Base-by-base conservation (phyloP, 2,888 invertebrate species). In the Pantelozetes paolii region DNA sequence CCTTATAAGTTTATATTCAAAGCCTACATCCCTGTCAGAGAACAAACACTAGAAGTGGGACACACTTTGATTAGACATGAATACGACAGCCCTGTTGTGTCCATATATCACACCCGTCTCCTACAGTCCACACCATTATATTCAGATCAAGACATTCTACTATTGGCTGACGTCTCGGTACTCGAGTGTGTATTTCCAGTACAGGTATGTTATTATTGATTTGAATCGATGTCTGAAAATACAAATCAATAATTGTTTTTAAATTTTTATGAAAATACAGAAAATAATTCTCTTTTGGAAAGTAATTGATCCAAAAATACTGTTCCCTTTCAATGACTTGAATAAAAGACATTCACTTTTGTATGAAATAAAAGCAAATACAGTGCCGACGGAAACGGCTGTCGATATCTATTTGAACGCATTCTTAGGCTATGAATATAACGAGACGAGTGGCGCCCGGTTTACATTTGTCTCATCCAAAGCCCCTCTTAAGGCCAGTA, bases 61-160 rank as follows among this genome's bases (percentile, higher is more conserved):
- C 78, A 78, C 59, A 28, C 42, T 20, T 54, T 78, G 18, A 40
- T 71, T 30, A 71, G 72, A 45, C 59, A 71, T 0, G 18, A 71
- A 20, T 77, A 78, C 40, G 75, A 76, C 23, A 75, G 76, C 0
- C 77, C 78, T 3, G 70, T 78, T 36, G 76, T 78, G 8, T 75
- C 76, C 13, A 57, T 74, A 28, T 74, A 71, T 59, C 71, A 71
- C 40, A 74, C 74, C 2, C 20, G 54, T 26, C 36, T 71, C n/a
- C 48, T 74, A 28, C 71, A 71, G 26, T 71, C 30, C 6, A 57
- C 54, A 1, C 74, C 74, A 23, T 45, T 74, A 13, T 54, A 71
- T 57, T 70, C 57, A 32, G 71, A 64, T 32, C 23, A 71, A 40
- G 50, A 71, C 20, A 48, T 74, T 20, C 30, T 48, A 0, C 20